Conservation (phyloP, 2,113 vertebrate genomes). For the Phycodurus eques region DNA sequence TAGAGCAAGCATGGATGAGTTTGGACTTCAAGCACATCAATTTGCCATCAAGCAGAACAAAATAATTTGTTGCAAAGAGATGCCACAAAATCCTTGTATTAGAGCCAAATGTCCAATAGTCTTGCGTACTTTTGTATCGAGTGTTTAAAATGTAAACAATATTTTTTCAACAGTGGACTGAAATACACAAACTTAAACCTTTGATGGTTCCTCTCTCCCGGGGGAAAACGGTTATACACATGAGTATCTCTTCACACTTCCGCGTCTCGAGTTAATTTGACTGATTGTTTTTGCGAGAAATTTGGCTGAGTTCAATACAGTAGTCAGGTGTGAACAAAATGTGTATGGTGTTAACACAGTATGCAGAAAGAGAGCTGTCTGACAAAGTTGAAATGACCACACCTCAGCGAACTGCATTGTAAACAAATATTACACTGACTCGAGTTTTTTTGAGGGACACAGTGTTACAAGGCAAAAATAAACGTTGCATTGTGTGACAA, state of each 20-base stretch:
- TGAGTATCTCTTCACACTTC: too few relatives aligned
- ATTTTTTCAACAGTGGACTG: not conserved
- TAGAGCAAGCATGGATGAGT: too few relatives aligned
- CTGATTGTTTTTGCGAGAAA: not conserved
- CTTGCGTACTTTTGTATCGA: too few relatives aligned
- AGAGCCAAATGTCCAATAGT: too few relatives aligned
- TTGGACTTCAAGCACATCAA: too few relatives aligned
- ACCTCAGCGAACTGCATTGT: slow-evolving; percentile 6
- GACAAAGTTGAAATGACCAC: slow-evolving; percentile 12
- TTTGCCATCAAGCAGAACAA: too few relatives aligned
- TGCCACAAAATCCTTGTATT: too few relatives aligned
- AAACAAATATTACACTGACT: slow-evolving; percentile 16
- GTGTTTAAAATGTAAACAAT: not conserved
- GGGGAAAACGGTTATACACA: not conserved
- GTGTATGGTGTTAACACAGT: slow-evolving; percentile 10
- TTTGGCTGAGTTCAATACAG: not conserved
- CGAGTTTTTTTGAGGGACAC: not conserved
- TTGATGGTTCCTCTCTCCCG: not conserved
- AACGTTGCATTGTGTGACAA: not conserved
- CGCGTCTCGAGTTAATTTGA: not conserved
- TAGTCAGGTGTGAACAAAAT: not conserved
- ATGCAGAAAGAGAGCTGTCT: slow-evolving; percentile 6
- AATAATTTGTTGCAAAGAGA: too few relatives aligned
- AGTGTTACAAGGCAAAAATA: slow-evolving; percentile 6
- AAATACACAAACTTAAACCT: not conserved